phyloP scores from a whole-genome alignment of 2,888 invertebrate genomes.

The Xestia rhomboidea region DNA sequence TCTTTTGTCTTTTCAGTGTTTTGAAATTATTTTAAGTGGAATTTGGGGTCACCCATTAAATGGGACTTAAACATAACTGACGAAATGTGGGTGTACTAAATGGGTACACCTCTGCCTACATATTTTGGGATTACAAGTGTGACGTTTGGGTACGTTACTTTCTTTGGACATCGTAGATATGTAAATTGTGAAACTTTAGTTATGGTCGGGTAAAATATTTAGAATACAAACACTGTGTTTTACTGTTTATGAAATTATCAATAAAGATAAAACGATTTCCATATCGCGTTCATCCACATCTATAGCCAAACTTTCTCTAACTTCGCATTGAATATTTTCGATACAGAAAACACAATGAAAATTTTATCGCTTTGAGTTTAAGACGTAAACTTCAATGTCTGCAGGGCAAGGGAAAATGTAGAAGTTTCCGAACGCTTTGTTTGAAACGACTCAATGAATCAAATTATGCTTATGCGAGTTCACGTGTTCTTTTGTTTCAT shows the following conservation, averaged over 20 bases:
- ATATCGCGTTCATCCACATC: not conserved
- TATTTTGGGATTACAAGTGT: too few species aligned
- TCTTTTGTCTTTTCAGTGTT: constrained; percentile 33
- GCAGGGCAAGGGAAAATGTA: constrained; percentile 32
- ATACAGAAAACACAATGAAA: constrained; percentile 43
- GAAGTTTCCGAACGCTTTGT: constrained; percentile 55
- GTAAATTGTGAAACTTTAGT: not conserved
- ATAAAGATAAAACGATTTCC: not conserved
- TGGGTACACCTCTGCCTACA: too few species aligned
- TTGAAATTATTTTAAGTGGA: constrained; percentile 1
- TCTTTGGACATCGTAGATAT: not conserved
- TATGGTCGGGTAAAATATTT: not conserved
- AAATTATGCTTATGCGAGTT: constrained; percentile 36
- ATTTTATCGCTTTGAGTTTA: constrained; percentile 56
- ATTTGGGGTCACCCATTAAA: not conserved
- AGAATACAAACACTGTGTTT: not conserved
- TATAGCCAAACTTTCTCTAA: constrained; percentile 17
- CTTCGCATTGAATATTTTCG: constrained; percentile 34
- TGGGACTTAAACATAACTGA: too few species aligned
- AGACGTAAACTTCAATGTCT: constrained; percentile 54
- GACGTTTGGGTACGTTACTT: too few species aligned
- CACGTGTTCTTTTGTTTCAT: constrained; percentile 26
- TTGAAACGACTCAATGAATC: constrained; percentile 65
- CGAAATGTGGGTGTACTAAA: too few species aligned
- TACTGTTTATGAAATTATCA: not conserved